A percentile compares a stretch with the other conserved stretches of the same genome.
Evolutionary conservation across 2,888 invertebrate species (phyloP).

Genomic region (Tetramorium bicarinatum): DNA sequence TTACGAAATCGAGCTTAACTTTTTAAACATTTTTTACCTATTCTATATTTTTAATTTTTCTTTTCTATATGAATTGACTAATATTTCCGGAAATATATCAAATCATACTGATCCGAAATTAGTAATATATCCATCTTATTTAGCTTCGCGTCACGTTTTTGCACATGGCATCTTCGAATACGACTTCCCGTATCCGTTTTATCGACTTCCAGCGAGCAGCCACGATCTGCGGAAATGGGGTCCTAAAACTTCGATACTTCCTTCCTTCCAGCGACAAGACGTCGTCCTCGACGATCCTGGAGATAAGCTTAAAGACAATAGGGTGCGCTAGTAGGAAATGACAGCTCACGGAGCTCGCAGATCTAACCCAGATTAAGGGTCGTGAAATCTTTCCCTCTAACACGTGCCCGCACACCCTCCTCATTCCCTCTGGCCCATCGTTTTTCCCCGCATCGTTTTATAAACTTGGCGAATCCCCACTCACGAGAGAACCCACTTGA

Average conservation of each 20-base stretch:
- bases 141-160: constrained; percentile 6
- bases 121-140: background rate
- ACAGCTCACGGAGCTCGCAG: constrained; percentile 73
- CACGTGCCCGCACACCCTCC: constrained; percentile 37
- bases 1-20: background rate
- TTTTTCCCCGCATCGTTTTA: constrained; percentile 71
- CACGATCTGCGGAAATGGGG: constrained; percentile 51
- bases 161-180: background rate
- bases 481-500: constrained; percentile 74
- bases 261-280: constrained; percentile 48
- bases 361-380: constrained; percentile 80
- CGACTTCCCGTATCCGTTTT: constrained; percentile 44
- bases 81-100: background rate
- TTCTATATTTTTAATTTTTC: background rate
- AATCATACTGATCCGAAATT: background rate
- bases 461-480: constrained; percentile 77
- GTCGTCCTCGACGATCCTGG: constrained; percentile 60
- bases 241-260: constrained; percentile 65
- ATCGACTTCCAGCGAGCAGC: constrained; percentile 45
- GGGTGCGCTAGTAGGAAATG: constrained; percentile 78
- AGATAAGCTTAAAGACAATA: constrained; percentile 82
- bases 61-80: background rate
- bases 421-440: constrained; percentile 35
- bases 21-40: background rate
- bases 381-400: constrained; percentile 71